phyloP scores from a whole-genome alignment of 2,113 vertebrate species.

The Mesembrinibis cayennensis region DNA sequence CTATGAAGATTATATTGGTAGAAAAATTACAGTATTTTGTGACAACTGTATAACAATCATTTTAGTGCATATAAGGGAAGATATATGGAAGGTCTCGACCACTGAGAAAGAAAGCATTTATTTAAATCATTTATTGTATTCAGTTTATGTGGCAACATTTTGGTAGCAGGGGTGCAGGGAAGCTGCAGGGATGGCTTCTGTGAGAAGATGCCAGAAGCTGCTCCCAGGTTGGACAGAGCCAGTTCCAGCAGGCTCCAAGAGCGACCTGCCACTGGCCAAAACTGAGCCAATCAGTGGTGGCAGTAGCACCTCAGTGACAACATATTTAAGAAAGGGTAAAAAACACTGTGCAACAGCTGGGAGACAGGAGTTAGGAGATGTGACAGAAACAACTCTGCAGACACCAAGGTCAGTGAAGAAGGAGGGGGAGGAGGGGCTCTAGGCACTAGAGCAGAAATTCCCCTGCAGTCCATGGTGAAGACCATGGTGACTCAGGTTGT shows the following conservation, averaged over 20 bases:
- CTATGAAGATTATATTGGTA: neutral
- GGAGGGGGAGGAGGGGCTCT: neutral
- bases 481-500: neutral
- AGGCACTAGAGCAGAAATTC: neutral
- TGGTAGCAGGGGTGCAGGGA: accelerated
- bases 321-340: neutral
- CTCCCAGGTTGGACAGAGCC: too few species aligned
- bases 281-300: accelerated
- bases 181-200: neutral
- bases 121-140: neutral
- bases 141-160: neutral
- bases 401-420: neutral
- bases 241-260: neutral
- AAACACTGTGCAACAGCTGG: neutral
- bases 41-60: too few species aligned
- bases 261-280: neutral
- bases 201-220: neutral
- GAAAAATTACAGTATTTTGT: neutral
- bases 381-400: neutral
- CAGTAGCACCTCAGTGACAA: neutral
- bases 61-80: neutral
- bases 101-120: neutral
- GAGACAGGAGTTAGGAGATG: neutral
- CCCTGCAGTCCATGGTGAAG: neutral
- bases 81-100: neutral